Conservation (phyloP, 2,888 invertebrate species). For the Amblyjoppa fuscipennis region DNA sequence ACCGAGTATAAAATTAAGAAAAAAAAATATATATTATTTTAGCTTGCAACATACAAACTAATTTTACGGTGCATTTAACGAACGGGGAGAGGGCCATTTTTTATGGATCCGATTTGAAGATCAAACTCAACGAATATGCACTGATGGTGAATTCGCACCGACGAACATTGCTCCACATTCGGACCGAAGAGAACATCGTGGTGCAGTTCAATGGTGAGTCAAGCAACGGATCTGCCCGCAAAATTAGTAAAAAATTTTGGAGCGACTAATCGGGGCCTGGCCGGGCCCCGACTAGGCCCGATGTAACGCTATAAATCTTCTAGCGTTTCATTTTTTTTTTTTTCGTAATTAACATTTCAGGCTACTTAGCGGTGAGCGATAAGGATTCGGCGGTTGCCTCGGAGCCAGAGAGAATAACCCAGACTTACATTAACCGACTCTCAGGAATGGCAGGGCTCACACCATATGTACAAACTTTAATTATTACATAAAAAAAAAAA, state of each 20-base stretch:
- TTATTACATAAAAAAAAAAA: not conserved
- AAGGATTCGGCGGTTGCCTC: not conserved
- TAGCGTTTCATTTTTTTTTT: too few relatives aligned
- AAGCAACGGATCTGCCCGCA: not conserved
- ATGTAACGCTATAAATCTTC: too few relatives aligned
- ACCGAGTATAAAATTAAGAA: not conserved
- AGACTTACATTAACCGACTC: slow-evolving; percentile 21
- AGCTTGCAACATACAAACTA: slow-evolving; percentile 60
- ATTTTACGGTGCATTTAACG: slow-evolving; percentile 60
- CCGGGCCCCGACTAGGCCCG: too few relatives aligned
- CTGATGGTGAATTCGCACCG: slow-evolving; percentile 51
- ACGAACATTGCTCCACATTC: slow-evolving; percentile 58
- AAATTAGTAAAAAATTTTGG: too few relatives aligned
- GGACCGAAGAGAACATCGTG: slow-evolving; percentile 54
- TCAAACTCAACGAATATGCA: slow-evolving; percentile 32
- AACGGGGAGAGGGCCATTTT: slow-evolving; percentile 43
- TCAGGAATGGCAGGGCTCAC: not conserved
- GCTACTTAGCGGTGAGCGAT: slow-evolving; percentile 1
- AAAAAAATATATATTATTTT: not conserved
- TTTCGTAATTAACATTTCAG: not conserved
- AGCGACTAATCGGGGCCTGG: too few relatives aligned
- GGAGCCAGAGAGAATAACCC: slow-evolving; percentile 22
- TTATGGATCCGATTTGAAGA: slow-evolving; percentile 59
- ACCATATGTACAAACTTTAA: not conserved
- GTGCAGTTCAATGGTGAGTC: slow-evolving; percentile 67